Base-by-base conservation (phyloP, 2,888 invertebrate genomes). In the Synanthedon vespiformis region DNA sequence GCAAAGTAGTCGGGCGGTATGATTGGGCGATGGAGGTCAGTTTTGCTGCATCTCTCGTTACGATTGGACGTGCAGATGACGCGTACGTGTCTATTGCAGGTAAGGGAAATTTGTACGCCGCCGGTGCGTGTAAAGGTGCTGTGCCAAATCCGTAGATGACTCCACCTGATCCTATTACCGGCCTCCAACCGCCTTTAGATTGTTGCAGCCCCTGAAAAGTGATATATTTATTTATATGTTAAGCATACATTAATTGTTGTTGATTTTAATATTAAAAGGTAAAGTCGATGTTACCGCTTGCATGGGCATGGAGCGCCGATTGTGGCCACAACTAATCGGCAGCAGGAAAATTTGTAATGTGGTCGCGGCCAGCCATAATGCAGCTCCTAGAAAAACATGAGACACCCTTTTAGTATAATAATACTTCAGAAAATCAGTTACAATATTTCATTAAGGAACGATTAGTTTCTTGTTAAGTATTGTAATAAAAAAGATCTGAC, bases 131-230 rank as follows among this genome's bases (percentile, higher is more conserved):
- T 0, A 84, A 67, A 0, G 80, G 79, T 11, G 80, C 72, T 8
- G 74, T 77, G 51, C 74, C 76, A 55, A 68, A 76, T 40, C 74
- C 76, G 62, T 85, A 88, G 1, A 80, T 55, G 0, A 81, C 67
- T 1, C 84, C 80, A 18, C 76, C 65, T 3, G 84, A 78, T 3
- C 89, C 88, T 13, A 90, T 67, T 18, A 91, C 90, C 44, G 91
- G 91, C 58, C 90, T 76, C 91, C 91, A 91, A 48, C 91, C 91
- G 61, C 90, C 88, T 65, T 90, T 89, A 49, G 89, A 85, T 63
- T 87, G 72, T 58, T 89, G 83, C 58, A 88, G 61, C 55, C 74
- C 70, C 88, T 88, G 80, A 40, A 86, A 86, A 13, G n/a, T 13
- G n/a, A 1, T 13, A 14, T 44, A 14, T 44, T 44, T 44, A 14